These are phyloP conservation scores for Epizoanthus illoricatus DNA, from an alignment of 92 coral and sea anemone genomes.

Conservation along the genomic window DNA sequence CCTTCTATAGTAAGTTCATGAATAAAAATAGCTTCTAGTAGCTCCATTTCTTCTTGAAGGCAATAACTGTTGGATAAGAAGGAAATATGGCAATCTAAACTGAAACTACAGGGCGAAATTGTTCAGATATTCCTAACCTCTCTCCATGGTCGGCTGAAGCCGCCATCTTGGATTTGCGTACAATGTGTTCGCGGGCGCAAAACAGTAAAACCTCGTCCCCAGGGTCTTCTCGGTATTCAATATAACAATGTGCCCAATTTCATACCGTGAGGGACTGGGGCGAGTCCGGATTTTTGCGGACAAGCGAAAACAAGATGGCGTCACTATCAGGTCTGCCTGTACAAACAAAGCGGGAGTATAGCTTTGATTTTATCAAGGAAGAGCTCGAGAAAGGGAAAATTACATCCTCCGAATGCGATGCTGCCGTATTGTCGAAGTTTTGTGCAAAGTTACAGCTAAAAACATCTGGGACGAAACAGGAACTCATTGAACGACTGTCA, in stretches of 20 bases:
- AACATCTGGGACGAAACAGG: conserved; percentile 45
- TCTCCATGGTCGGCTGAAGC: conserved; percentile 50
- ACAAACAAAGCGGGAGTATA: no score
- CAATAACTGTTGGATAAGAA: conserved; percentile 46
- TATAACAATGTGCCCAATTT: no score
- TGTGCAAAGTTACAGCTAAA: neutral
- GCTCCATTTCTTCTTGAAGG: conserved; percentile 81
- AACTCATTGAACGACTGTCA: conserved; percentile 46
- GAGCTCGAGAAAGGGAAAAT: no score
- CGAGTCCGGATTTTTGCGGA: no score
- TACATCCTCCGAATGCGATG: no score
- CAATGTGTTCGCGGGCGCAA: conserved; percentile 50
- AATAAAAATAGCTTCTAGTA: conserved; percentile 90
- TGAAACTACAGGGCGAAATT: neutral
- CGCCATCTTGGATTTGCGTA: conserved; percentile 72
- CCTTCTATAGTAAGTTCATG: conserved; percentile 82
- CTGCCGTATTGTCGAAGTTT: neutral
- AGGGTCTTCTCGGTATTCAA: no score
- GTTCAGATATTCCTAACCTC: conserved; percentile 43
- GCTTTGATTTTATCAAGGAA: no score
- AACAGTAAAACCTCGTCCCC: no score
- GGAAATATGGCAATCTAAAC: neutral
- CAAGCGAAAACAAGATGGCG: no score
- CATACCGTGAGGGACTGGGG: no score
- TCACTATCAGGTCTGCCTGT: no score